Conservation (phyloP, 2,797 vertebrate genomes). For the Propithecus deckenii region DNA sequence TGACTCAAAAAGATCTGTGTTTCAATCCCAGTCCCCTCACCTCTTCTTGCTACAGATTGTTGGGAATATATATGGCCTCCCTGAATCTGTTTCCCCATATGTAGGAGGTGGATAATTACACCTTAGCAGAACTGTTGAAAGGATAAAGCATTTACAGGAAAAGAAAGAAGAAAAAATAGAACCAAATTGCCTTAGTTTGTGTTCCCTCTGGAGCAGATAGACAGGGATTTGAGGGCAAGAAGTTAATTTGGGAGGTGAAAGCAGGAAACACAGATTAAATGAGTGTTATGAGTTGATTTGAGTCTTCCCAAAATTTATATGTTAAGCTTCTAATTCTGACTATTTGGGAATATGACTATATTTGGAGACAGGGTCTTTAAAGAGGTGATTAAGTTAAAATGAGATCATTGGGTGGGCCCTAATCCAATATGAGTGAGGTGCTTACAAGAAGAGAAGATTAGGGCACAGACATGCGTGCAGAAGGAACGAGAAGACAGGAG, state of each 20-base stretch:
- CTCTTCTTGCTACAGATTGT: no score
- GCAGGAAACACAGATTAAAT: neutral
- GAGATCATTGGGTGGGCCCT: neutral
- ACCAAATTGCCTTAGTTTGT: neutral
- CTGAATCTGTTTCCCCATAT: neutral
- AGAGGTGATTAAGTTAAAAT: neutral
- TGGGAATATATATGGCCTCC: neutral
- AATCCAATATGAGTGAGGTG: neutral
- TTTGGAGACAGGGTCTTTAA: neutral
- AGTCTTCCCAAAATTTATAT: neutral
- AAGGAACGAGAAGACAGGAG: accelerated
- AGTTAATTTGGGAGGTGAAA: neutral
- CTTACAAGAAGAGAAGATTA: neutral
- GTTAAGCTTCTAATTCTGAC: neutral
- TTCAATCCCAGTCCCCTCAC: neutral
- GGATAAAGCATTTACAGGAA: neutral
- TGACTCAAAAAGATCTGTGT: neutral
- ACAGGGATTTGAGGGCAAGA: neutral
- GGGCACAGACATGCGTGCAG: neutral
- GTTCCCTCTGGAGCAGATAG: neutral
- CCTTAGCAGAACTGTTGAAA: neutral
- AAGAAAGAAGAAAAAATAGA: neutral
- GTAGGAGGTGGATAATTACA: neutral
- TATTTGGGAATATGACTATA: neutral
- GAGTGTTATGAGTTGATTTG: neutral